Evolutionary conservation across 2,888 invertebrate species (phyloP).

Genomic region (Oligia fasciuncula): DNA sequence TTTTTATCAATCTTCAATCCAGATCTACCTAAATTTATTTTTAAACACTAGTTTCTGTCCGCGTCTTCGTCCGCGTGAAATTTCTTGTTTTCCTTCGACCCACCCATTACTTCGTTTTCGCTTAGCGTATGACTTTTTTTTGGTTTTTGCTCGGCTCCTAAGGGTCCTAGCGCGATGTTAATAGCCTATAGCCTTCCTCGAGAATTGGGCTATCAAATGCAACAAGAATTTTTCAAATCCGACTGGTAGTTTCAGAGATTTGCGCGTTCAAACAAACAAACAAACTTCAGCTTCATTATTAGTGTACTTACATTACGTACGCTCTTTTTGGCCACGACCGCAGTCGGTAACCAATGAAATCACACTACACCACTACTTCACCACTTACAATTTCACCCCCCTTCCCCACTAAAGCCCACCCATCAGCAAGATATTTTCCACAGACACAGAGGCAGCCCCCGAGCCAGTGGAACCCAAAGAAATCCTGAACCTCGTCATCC

Average conservation of each 20-base stretch:
- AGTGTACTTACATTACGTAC: neutral
- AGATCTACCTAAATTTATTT: neutral
- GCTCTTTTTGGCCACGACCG: neutral
- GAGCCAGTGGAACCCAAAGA: conserved; percentile 86
- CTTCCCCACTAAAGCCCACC: conserved; percentile 11
- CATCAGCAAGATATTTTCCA: conserved; percentile 45
- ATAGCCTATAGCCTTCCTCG: too few relatives aligned
- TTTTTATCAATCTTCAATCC: neutral
- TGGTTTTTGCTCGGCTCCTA: too few relatives aligned
- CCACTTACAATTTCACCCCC: neutral
- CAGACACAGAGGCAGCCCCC: conserved; percentile 81
- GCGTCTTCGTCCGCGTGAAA: too few relatives aligned
- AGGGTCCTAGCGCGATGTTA: too few relatives aligned
- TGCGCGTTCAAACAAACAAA: too few relatives aligned
- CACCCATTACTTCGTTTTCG: too few relatives aligned
- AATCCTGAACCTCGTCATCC: conserved; percentile 93
- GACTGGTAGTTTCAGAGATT: too few relatives aligned
- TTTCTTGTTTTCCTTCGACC: too few relatives aligned
- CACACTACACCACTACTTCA: neutral
- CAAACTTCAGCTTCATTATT: too few relatives aligned
- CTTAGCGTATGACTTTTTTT: too few relatives aligned
- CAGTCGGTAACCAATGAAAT: neutral
- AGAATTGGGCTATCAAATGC: too few relatives aligned
- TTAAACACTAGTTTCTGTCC: neutral
- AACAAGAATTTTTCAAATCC: too few relatives aligned